These are phyloP conservation scores for Agrochola lychnidis DNA, from an alignment of 2,888 invertebrate genomes.

Conservation along the genomic window DNA sequence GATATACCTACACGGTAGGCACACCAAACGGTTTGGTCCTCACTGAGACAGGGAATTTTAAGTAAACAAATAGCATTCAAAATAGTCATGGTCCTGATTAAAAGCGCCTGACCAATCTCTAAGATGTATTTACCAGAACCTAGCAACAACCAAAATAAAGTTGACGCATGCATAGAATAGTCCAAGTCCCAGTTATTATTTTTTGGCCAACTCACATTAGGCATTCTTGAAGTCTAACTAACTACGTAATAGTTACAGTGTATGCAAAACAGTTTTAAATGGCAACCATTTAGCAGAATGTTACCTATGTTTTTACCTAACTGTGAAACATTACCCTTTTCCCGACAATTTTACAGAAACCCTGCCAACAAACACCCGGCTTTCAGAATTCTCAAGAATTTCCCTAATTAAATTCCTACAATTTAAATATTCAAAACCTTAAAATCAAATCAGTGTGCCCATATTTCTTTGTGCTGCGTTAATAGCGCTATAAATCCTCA, in stretches of 20 bases:
- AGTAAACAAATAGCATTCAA: neutral
- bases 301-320: neutral
- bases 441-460: conserved; percentile 49
- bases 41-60: neutral
- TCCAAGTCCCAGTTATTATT: neutral
- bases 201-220: neutral
- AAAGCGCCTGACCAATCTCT: neutral
- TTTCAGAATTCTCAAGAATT: conserved; percentile 33
- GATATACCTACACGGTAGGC: neutral
- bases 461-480: conserved; percentile 53
- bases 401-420: conserved; percentile 32
- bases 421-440: conserved; percentile 38
- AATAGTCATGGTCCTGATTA: neutral
- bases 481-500: conserved; percentile 67
- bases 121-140: neutral
- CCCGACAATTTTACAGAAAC: neutral
- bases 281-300: neutral
- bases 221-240: neutral
- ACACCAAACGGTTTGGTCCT: neutral
- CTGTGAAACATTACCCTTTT: neutral
- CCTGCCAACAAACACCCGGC: conserved; percentile 2
- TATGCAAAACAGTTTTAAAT: neutral
- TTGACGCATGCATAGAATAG: neutral
- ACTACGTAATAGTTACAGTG: neutral
- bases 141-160: neutral